Percentiles rank a stretch among this genome's conserved stretches.
These are phyloP conservation scores for Genyomyrus donnyi DNA, from an alignment of 2,113 vertebrate species.

Conservation along the genomic window DNA sequence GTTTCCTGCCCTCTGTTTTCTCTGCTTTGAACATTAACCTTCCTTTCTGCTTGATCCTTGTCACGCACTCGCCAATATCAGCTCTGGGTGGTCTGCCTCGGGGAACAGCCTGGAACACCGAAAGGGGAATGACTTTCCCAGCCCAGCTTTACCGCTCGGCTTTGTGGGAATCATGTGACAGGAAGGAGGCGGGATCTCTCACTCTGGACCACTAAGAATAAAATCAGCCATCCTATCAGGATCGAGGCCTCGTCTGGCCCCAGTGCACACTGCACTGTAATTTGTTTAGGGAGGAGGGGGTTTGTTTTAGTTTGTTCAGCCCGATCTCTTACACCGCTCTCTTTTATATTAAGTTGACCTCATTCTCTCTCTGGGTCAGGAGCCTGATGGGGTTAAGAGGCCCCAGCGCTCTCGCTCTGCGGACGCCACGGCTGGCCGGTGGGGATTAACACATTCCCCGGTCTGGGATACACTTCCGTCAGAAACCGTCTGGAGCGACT, in stretches of 20 bases:
- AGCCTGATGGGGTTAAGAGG: slow-evolving; percentile 2
- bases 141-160: neutral
- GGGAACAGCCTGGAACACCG: neutral
- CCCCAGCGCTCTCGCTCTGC: neutral
- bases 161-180: neutral
- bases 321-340: neutral
- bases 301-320: slow-evolving; percentile 17
- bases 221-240: neutral
- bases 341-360: slow-evolving; percentile 4
- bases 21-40: neutral
- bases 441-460: slow-evolving; percentile 1
- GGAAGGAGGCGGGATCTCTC: neutral
- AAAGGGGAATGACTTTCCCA: neutral
- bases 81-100: neutral
- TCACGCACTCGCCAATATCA: neutral
- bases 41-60: neutral
- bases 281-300: neutral
- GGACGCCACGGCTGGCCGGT: neutral
- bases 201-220: neutral
- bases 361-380: slow-evolving; percentile 14
- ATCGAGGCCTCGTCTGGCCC: neutral
- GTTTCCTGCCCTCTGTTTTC: neutral
- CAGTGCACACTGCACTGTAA: neutral
- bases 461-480: neutral
- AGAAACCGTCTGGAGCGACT: neutral